A percentile compares a stretch with the other conserved stretches of the same genome.
Evolutionary conservation across 2,113 vertebrate genomes (phyloP).

Genomic region (Glaucidium brasilianum): DNA sequence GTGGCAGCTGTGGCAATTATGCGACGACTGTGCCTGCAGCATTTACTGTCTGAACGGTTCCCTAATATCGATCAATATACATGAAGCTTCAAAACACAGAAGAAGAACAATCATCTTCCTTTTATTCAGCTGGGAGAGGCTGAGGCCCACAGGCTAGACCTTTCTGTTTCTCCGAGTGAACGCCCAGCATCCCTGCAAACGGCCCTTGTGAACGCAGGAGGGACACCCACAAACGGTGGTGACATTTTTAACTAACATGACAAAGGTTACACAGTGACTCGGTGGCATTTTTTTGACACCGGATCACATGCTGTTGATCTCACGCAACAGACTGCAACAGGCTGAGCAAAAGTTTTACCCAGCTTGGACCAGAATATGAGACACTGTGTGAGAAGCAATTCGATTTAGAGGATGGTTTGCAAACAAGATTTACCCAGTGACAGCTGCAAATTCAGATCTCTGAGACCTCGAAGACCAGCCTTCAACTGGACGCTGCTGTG

Average conservation of each 20-base stretch:
- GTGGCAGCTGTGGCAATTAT: neutral
- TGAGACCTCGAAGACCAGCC: neutral
- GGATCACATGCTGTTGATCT: neutral
- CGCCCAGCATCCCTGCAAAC: neutral
- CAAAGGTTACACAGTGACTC: neutral
- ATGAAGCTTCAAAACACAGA: neutral
- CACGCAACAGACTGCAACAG: neutral
- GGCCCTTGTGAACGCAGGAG: accelerated
- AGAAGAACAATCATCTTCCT: neutral
- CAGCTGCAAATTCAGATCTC: neutral
- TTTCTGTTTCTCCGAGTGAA: neutral
- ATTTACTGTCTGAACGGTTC: neutral
- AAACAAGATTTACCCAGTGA: neutral
- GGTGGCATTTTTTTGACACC: neutral
- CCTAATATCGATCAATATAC: neutral
- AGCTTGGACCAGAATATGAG: neutral
- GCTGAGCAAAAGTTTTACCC: neutral
- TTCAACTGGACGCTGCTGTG: neutral
- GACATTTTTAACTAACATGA: neutral
- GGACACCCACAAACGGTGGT: accelerated
- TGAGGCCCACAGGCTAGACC: neutral
- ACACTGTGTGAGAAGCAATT: neutral
- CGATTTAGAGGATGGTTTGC: neutral
- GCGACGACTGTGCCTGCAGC: neutral
- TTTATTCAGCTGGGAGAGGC: neutral